Evolutionary conservation across 2,797 vertebrate genomes (phyloP).

Genomic region (Cossypha caffra): DNA sequence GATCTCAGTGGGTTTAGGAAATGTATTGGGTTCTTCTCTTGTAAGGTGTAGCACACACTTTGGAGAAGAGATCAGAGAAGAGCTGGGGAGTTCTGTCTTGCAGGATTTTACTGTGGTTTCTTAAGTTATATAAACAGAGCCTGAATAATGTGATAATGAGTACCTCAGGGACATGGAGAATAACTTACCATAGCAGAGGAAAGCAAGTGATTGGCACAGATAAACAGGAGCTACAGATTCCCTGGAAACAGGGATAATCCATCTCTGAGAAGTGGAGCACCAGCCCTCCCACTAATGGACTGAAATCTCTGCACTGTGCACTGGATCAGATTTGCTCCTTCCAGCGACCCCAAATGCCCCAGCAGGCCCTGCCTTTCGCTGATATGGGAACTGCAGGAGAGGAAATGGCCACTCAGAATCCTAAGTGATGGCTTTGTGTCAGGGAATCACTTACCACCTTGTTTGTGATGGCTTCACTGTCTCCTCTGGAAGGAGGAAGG

Average conservation of each 20-base stretch:
- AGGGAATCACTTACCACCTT: not conserved
- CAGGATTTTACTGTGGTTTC: slow-evolving; percentile 32
- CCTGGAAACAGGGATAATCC: slow-evolving; percentile 36
- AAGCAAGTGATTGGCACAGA: slow-evolving; percentile 8
- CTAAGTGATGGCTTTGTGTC: not conserved
- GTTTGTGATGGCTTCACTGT: not conserved
- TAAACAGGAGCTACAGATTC: slow-evolving; percentile 2
- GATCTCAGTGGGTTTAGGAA: not conserved
- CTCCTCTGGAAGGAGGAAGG: slow-evolving; percentile 1
- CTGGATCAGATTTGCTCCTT: not conserved
- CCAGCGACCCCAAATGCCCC: not conserved
- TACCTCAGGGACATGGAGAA: slow-evolving; percentile 13
- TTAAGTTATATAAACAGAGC: slow-evolving; percentile 19
- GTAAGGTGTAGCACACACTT: not conserved
- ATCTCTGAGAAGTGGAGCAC: not conserved
- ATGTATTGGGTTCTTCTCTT: not conserved
- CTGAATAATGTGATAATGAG: slow-evolving; percentile 48
- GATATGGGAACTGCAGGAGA: not conserved
- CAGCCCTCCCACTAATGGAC: not conserved
- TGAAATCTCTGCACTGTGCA: not conserved
- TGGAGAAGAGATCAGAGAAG: not conserved
- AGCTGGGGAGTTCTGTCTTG: not conserved
- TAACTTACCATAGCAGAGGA: not conserved
- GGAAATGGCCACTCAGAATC: not conserved
- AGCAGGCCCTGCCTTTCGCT: not conserved